Base-by-base conservation (phyloP, 2,888 invertebrate species). In the Drosophila siamana region DNA sequence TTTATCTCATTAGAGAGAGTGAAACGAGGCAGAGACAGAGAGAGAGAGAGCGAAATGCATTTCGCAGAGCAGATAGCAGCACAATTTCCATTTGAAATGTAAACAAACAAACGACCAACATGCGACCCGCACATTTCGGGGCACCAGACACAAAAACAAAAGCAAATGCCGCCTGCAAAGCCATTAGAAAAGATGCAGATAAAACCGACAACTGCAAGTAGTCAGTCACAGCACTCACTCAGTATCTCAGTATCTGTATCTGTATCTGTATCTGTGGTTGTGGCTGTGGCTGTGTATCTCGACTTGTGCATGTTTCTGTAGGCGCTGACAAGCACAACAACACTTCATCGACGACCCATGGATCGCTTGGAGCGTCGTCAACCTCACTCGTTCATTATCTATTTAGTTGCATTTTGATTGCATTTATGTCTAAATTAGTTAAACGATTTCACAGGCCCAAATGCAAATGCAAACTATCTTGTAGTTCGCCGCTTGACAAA, bases 71-170 rank as follows among this genome's bases (percentile, higher is more conserved):
- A 54, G 60, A 71, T 63, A 68, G 57, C 75, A 52, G 64, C 69
- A 59, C 79, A 73, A 82, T 85, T 78, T 69, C 77, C 71, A 87
- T 87, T 87, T 72, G 65, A 74, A 87, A 82, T 69, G 78, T 80
- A 88, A 84, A 88, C 84, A 88, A 71, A 70, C 59, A 63, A 73
- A 60, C 26, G 19, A 19, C 19, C 19, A 77, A 74, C 74, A 73
- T 81, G 78, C 55, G 68, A 68, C 69, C 69, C 81, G 78, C 79
- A 81, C 79, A 80, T 82, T 86, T 55, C 22, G 30, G 41, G 30
- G 24, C 40, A 44, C 8, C 28, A 28, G 9, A n/a, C 4, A n/a
- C 47, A 64, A 63, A 71, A 69, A 70, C 76, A 73, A 79, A 74
- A 66, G 69, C 67, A 65, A 62, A 63, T 30, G 69, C 60, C 61